Percentiles rank a stretch among this genome's conserved stretches.
These are phyloP conservation scores for zebrafish (Danio rerio) DNA, from an alignment of 2,113 vertebrate species.

Conservation along the genomic window GRCz12tu NC_133182.1:1511501-1512000, in stretches of 20 bases:
- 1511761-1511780: slow-evolving; percentile 48
- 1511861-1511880: background rate
- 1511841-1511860: background rate
- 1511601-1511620: too few relatives aligned
- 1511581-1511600: too few relatives aligned
- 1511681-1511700: too few relatives aligned
- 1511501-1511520: too few relatives aligned
- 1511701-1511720: too few relatives aligned
- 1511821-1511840: background rate
- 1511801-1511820: background rate
- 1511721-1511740: too few relatives aligned
- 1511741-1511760: background rate
- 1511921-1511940: slow-evolving; percentile 25
- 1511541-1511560: too few relatives aligned
- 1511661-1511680: too few relatives aligned
- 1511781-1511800: background rate
- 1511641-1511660: too few relatives aligned
- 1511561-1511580: too few relatives aligned
- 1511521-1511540: too few relatives aligned
- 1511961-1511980: rapidly evolving
- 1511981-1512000: background rate
- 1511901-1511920: background rate
- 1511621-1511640: too few relatives aligned
- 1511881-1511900: background rate
- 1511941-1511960: slow-evolving; percentile 15